A percentile compares a stretch with the other conserved stretches of the same genome.
Conservation (phyloP, 2,797 vertebrate genomes). For the Spea hammondii region DNA sequence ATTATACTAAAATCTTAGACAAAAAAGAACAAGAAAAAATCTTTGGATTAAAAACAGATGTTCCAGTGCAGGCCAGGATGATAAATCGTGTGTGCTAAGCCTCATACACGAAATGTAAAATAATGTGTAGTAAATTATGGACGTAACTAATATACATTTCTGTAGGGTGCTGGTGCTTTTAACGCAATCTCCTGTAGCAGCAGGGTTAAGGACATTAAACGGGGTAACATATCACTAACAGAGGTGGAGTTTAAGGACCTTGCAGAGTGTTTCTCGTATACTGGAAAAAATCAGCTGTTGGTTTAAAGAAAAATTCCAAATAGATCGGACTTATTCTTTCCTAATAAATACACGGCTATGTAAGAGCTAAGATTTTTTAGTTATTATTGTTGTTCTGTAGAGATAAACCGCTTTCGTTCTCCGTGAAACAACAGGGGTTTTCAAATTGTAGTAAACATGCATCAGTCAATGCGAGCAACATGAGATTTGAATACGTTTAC, state of each 20-base stretch:
- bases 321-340: no score
- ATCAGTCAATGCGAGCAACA: background rate
- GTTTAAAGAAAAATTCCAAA: no score
- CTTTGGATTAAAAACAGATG: slow-evolving; percentile 8
- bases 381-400: background rate
- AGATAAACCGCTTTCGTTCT: slow-evolving; percentile 9
- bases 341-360: no score
- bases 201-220: no score
- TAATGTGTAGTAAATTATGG: background rate
- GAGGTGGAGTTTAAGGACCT: no score
- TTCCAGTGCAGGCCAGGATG: slow-evolving; percentile 34
- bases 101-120: slow-evolving; percentile 5
- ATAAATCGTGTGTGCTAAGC: slow-evolving; percentile 6
- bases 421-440: background rate
- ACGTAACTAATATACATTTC: background rate
- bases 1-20: slow-evolving; percentile 51
- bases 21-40: slow-evolving; percentile 43
- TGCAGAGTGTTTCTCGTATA: no score
- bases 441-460: background rate
- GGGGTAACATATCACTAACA: no score
- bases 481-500: background rate
- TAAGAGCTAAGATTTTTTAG: no score
- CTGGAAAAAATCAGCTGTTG: no score
- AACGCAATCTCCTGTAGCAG: no score
- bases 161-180: no score